Evolutionary conservation across 2,797 vertebrate genomes (phyloP), one percentile per base, ranked within the genome.

Genomic region (Acrossocheilus fasciatus): DNA sequence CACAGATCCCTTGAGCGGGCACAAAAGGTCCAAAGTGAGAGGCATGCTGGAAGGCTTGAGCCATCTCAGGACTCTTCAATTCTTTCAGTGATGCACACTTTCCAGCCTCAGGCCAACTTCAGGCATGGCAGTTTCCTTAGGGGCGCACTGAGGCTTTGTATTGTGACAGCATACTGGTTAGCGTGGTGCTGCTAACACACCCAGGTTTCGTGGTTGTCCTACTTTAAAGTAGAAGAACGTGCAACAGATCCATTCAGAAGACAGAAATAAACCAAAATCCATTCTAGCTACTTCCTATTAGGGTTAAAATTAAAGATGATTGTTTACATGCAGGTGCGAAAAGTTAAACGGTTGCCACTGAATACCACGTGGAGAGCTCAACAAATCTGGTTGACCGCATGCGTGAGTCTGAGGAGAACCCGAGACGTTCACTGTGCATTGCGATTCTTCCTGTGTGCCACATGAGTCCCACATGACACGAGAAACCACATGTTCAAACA

Each of bases 361-460:
- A 72, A 86, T 39, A 81, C 12, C 69, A 68, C 36, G 11, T 34
- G 50, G 6, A 57, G 36, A 17, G 50, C 76, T 79, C 1, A 17
- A 64, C 17, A 57, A 84, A 81, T 75, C 34, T 73, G 73, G 84
- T 84, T 88, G 91, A 92, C 92, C 92, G 89, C 91, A 92, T 87
- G 92, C 91, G 88, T 91, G 92, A 91, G 87, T 86, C 86, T 88
- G 91, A 91, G 64, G 59, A 54, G 59, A 89, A 50, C 72, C 23
- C 30, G 36, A 50, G 52, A 64, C 36, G 7, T 18, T 43, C 17
- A 20, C n/a, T 18, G 30, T 52, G 14, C 1, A 14, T 39, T 12
- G 26, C 34, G 30, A 62, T 30, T 85, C 85, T 92, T 92, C 89
- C 91, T 91, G 87, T 79, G 79, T 88, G 84, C 84, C 90, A 89